Evolutionary conservation across 2,113 vertebrate genomes (phyloP).

Genomic region (Bettongia penicillata): DNA sequence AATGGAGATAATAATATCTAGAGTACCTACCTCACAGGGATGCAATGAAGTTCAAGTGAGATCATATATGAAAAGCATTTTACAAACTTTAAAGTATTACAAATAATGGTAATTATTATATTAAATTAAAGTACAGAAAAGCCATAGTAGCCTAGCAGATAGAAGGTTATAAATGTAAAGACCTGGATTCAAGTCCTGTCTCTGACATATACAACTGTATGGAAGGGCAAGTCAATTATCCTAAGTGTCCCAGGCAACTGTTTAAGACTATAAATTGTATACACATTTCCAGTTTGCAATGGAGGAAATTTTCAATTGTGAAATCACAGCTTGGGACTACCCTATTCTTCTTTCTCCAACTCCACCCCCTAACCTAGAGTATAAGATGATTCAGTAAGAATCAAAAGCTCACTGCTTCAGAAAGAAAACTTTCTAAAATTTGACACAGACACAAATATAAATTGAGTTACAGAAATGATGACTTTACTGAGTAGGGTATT

Average conservation of each 20-base stretch:
- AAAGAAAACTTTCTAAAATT: neutral
- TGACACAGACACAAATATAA: neutral
- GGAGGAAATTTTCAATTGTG: neutral
- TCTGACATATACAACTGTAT: neutral
- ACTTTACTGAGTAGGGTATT: neutral
- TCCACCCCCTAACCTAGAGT: neutral
- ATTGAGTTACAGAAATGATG: neutral
- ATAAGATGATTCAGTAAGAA: neutral
- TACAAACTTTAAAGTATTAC: slow-evolving; percentile 36
- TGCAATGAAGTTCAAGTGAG: neutral
- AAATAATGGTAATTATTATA: slow-evolving; percentile 3
- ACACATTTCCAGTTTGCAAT: neutral
- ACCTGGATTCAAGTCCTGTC: neutral
- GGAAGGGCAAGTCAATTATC: neutral
- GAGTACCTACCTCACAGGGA: neutral
- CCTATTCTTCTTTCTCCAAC: neutral
- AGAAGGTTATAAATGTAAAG: neutral
- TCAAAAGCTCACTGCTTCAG: neutral
- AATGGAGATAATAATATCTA: neutral
- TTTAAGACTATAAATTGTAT: neutral
- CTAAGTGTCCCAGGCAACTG: neutral
- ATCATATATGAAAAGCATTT: slow-evolving; percentile 2
- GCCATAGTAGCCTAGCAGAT: neutral
- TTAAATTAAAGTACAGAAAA: neutral
- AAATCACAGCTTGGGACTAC: neutral